These are phyloP conservation scores for Lochmaea crataegi DNA, from an alignment of 2,888 invertebrate genomes.

Conservation along the genomic window DNA sequence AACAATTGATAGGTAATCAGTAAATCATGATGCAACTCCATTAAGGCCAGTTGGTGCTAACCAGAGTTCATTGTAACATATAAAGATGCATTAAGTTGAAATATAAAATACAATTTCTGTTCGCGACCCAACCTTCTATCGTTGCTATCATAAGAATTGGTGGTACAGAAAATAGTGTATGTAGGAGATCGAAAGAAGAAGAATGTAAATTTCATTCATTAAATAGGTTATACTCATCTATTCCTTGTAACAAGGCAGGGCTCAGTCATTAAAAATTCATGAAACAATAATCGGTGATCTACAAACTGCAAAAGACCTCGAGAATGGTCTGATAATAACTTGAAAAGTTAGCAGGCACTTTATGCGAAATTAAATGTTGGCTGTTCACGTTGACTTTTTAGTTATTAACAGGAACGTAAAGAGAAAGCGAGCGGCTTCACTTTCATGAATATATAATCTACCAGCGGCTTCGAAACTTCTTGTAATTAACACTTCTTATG, in stretches of 20 bases:
- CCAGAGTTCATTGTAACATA: too few relatives aligned
- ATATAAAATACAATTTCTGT: too few relatives aligned
- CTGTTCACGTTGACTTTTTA: constrained; percentile 44
- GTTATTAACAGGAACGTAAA: constrained; percentile 43
- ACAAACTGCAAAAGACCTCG: constrained; percentile 24
- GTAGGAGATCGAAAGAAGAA: not conserved
- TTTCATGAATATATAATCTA: constrained; percentile 58
- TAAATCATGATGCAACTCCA: too few relatives aligned
- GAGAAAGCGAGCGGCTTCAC: constrained; percentile 37
- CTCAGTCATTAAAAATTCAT: constrained; percentile 2
- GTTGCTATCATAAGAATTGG: too few relatives aligned
- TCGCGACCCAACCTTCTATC: too few relatives aligned
- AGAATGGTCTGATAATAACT: constrained; percentile 33
- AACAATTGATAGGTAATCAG: too few relatives aligned
- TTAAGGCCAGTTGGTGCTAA: too few relatives aligned
- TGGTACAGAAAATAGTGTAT: too few relatives aligned
- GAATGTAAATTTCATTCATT: not conserved
- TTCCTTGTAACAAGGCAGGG: not conserved
- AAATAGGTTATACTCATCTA: not conserved
- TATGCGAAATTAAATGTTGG: constrained; percentile 42
- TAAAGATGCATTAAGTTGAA: too few relatives aligned
- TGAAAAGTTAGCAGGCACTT: constrained; percentile 36
- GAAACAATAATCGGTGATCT: constrained; percentile 24
- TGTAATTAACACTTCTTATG: constrained; percentile 61
- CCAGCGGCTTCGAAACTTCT: constrained; percentile 52